Base-by-base conservation (phyloP, 2,113 vertebrate genomes). In the Podarcis raffonei region DNA sequence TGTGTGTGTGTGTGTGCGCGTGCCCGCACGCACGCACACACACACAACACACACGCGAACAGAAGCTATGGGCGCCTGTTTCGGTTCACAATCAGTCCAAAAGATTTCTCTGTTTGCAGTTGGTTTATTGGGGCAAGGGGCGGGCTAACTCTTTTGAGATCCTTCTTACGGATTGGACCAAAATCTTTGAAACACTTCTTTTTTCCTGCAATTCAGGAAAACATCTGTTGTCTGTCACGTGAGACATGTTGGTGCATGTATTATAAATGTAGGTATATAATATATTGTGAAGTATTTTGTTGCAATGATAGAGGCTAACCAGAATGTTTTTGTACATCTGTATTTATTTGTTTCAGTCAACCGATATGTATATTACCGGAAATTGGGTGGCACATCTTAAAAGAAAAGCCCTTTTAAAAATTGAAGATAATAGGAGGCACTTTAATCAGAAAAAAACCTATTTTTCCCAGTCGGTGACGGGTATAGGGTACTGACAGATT, bases 221-320 rank as follows among this genome's bases (percentile, higher is more conserved):
- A 89, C 91, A 81, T 85, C 83, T 90, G 90, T 91, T 92, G 94
- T 97, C 95, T 96, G 96, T 96, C 95, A 94, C 0, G 96, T 96
- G 96, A 95, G 90, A 95, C 94, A 94, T 93, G 77, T 95, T 92
- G 93, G 97, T 97, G 97, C 97, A 97, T 96, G 97, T 96, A 95
- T 92, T 92, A 91, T 92, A 95, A 96, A 95, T 96, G 92, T 95
- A 95, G 96, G 92, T 94, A 94, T 96, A 93, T 94, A 95, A 95
- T 94, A 93, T 94, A 95, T 95, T 92, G 95, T 96, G 95, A 95
- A 95, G 83, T 89, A 92, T 90, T 95, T 94, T 90, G 48, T 96
- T 81, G 92, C 94, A 92, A 93, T 94, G 94, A 91, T 93, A 96
- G 94, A 94, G 86, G 93, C 93, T 94, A 94, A 92, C 95, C 95